Conservation (phyloP, 2,797 vertebrate species). For the Lateolabrax maculatus region DNA sequence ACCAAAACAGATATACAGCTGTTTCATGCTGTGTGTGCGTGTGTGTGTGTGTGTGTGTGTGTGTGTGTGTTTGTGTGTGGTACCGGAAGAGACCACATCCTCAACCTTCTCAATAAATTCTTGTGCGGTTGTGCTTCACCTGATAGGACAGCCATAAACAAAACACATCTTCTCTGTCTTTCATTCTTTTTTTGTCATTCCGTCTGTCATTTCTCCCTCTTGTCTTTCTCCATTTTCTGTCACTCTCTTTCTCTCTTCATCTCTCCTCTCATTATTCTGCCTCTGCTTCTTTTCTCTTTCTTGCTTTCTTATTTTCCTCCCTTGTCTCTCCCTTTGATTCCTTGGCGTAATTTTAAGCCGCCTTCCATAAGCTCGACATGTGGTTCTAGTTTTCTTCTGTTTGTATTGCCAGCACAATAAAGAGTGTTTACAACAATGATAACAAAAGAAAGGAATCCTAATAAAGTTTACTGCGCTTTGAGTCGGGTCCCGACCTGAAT, state of each 20-base stretch:
- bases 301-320: slow-evolving; percentile 79
- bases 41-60: slow-evolving; percentile 5
- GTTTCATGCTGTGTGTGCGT: slow-evolving; percentile 1
- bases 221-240: not conserved
- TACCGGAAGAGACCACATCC: not conserved
- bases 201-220: not conserved
- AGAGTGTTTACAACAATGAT: slow-evolving; percentile 58
- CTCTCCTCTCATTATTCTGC: not conserved
- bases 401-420: slow-evolving; percentile 39
- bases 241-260: not conserved
- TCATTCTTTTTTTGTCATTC: slow-evolving; percentile 54
- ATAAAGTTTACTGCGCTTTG: slow-evolving; percentile 44
- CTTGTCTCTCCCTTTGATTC: slow-evolving; percentile 75
- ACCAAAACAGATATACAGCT: slow-evolving; percentile 10
- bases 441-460: slow-evolving; percentile 52
- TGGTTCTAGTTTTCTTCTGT: slow-evolving; percentile 54
- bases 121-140: not conserved
- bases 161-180: slow-evolving; percentile 72
- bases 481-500: not conserved
- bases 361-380: slow-evolving; percentile 13
- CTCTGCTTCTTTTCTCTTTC: not conserved
- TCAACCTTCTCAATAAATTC: not conserved
- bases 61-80: not conserved
- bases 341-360: not conserved
- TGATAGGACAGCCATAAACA: not conserved